Conservation (phyloP, 1,140 invertebrate genomes). For the Drosophila sp. region DNA sequence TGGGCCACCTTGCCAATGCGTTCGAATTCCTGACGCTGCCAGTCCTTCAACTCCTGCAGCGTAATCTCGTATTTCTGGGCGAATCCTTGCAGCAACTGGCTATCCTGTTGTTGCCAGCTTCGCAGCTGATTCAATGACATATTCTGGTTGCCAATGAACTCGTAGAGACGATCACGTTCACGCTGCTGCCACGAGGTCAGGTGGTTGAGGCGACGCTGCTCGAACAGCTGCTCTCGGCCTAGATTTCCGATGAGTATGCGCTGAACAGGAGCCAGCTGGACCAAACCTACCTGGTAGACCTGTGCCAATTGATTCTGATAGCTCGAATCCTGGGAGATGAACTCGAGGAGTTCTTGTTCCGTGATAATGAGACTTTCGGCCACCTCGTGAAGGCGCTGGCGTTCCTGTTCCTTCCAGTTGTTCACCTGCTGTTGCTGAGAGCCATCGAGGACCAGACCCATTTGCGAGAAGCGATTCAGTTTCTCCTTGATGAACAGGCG, state of each 20-base stretch:
- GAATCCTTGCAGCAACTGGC: constrained; percentile 46
- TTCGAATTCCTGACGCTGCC: constrained; percentile 71
- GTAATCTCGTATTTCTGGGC: constrained; percentile 59
- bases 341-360: constrained; percentile 61
- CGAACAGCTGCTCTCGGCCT: constrained; percentile 51
- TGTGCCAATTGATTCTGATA: constrained; percentile 62
- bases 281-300: constrained; percentile 52
- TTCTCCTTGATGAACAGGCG: constrained; percentile 57
- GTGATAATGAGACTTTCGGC: constrained; percentile 62
- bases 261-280: constrained; percentile 65
- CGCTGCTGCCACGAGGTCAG: constrained; percentile 67
- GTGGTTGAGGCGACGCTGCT: constrained; percentile 53
- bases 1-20: constrained; percentile 60
- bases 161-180: constrained; percentile 77
- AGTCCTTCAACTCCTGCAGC: constrained; percentile 62
- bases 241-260: constrained; percentile 52
- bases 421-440: constrained; percentile 18
- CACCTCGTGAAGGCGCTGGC: constrained; percentile 57
- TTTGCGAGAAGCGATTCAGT: constrained; percentile 48
- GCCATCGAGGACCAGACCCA: constrained; percentile 56
- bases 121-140: constrained; percentile 61
- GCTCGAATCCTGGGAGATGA: constrained; percentile 52
- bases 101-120: constrained; percentile 72
- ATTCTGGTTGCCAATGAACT: constrained; percentile 73
- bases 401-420: constrained; percentile 68